A percentile compares a stretch with the other conserved stretches of the same genome.
Evolutionary conservation across 2,888 invertebrate species (phyloP).

Genomic region (Cremastinae sp.): DNA sequence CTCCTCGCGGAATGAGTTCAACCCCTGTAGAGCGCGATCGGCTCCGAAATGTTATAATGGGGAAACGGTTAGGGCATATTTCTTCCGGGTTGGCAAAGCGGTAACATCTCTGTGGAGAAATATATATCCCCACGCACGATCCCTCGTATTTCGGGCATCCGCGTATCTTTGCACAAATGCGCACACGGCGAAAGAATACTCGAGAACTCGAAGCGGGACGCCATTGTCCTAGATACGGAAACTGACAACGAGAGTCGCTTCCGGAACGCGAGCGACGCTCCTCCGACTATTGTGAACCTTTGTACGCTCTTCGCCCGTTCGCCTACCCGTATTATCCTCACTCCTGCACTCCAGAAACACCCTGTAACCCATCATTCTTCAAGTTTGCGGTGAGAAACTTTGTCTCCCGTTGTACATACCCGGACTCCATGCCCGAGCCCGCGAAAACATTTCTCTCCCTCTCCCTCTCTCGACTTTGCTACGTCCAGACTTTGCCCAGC

Average conservation of each 20-base stretch:
- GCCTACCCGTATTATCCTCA: slow-evolving; percentile 2
- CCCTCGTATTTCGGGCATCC: slow-evolving; percentile 59
- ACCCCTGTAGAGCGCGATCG: slow-evolving; percentile 68
- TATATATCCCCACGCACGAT: slow-evolving; percentile 59
- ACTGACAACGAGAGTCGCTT: slow-evolving; percentile 70
- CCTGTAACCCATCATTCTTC: slow-evolving; percentile 40
- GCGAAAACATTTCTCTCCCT: not conserved
- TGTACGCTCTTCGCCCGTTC: not conserved
- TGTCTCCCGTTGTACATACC: slow-evolving; percentile 15
- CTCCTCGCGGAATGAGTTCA: slow-evolving; percentile 71
- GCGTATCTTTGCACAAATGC: slow-evolving; percentile 29
- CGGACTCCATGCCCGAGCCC: not conserved
- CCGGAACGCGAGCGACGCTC: slow-evolving; percentile 48
- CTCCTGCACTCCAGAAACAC: slow-evolving; percentile 23
- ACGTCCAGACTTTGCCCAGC: slow-evolving; percentile 35
- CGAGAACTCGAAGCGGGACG: slow-evolving; percentile 66
- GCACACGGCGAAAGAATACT: slow-evolving; percentile 35
- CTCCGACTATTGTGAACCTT: not conserved
- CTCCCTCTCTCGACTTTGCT: slow-evolving; percentile 30
- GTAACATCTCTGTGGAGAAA: slow-evolving; percentile 63
- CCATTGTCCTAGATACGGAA: slow-evolving; percentile 74
- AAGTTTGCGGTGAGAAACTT: slow-evolving; percentile 55
- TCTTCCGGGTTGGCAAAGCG: slow-evolving; percentile 70
- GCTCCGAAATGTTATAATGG: slow-evolving; percentile 70
- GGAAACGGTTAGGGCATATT: slow-evolving; percentile 76